Evolutionary conservation across 53 echinoderm and acorn worm species (phyloP).

Genomic region (Echinometra lucunter): DNA sequence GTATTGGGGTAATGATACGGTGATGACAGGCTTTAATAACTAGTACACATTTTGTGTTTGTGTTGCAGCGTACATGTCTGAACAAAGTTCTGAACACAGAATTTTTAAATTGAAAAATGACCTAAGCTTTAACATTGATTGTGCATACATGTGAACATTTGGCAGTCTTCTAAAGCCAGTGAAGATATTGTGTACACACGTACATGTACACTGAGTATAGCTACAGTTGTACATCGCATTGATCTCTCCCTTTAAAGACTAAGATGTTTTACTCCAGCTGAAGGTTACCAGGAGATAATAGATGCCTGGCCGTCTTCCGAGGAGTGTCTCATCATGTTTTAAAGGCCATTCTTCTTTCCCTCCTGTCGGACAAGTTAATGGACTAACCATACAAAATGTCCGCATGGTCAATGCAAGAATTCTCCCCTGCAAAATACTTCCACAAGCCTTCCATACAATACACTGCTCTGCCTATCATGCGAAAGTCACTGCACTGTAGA

Average conservation of each 20-base stretch:
- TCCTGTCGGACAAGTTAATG: not conserved
- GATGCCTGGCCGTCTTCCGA: conserved; percentile 19
- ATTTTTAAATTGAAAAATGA: too few species aligned
- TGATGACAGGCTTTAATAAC: too few species aligned
- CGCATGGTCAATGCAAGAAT: not conserved
- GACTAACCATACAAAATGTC: not conserved
- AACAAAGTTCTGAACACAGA: not conserved
- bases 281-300: conserved; percentile 14
- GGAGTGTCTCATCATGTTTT: conserved; percentile 31
- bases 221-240: not conserved
- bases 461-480: not conserved
- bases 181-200: not conserved
- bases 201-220: not conserved
- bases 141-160: too few species aligned
- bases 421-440: not conserved
- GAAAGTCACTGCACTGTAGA: not conserved
- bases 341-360: conserved; percentile 11
- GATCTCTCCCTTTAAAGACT: not conserved
- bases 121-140: too few species aligned
- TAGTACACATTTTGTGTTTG: not conserved
- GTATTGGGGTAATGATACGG: too few species aligned
- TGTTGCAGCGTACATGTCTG: not conserved
- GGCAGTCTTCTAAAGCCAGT: too few species aligned
- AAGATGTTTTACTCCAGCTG: conserved; percentile 10
- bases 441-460: not conserved